Base-by-base conservation (phyloP, 1,140 invertebrate genomes). In the Heliconius melpomene region DNA sequence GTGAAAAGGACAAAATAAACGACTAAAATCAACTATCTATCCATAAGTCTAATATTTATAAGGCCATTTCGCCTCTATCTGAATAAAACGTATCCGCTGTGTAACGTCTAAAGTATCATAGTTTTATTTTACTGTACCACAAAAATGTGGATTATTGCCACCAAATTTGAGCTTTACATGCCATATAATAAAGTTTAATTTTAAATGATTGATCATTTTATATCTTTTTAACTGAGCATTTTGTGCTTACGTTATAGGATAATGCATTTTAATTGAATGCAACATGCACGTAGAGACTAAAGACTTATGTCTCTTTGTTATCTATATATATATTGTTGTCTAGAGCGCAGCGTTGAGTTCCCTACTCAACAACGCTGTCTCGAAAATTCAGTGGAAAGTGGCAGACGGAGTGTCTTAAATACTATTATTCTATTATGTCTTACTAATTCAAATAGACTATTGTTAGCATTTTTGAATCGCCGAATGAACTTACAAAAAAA, bases 51-150 rank as follows among this genome's bases (percentile, higher is more conserved):
- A 66, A 66, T 66, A 66, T 66, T 66, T 66, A 66, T 66, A 66
- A 66, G 60, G 60, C 60, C 26, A 66, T 66, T 66, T 66, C 60
- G 23, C 23, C 26, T 23, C 23, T 29, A 66, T 66, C 60, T 16
- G n/a, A 60, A 54, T 80, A 54, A 60, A 57, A 54, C 52, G 38
- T 38, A 72, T 57, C 54, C 18, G 60, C 26, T 66, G 46, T 73
- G 78, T 40, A 29, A 74, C 57, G 38, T 74, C 52, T 74, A 74
- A 73, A 74, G 78, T 57, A 60, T 79, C 52, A 36, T 78, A 73
- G 29, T 78, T 70, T 54, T 72, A 72, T 78, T 57, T 78, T 72
- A 52, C 36, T 32, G n/a, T 60, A 60, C 54, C n/a, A 57, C 54
- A 60, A 23, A 60, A 23, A n/a, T 60, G 54, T 23, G 8, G n/a